These are phyloP conservation scores for Heterotilapia buettikoferi DNA, from an alignment of 2,113 vertebrate species.

Conservation along the genomic window DNA sequence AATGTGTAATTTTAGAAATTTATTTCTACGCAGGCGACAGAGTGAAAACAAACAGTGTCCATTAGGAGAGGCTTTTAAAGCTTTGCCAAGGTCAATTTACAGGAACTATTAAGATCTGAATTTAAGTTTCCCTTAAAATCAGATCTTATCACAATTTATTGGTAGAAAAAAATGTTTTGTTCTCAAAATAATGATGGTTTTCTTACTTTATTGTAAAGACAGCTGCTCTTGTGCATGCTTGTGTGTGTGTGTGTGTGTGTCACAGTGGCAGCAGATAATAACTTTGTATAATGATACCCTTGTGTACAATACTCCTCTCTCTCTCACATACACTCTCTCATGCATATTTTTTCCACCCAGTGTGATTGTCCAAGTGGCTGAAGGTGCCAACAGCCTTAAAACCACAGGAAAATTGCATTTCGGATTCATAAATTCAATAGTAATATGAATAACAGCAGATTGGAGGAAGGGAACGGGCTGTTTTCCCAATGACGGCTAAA, in stretches of 20 bases:
- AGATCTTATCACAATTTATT: background rate
- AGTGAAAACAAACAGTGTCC: conserved; percentile 11
- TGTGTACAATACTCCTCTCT: conserved; percentile 34
- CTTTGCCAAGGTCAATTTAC: background rate
- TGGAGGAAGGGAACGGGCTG: conserved; percentile 23
- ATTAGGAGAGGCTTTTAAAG: conserved; percentile 1
- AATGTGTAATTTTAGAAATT: conserved; percentile 28
- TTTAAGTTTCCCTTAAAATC: conserved; percentile 7
- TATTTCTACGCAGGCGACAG: background rate
- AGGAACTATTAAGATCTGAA: conserved; percentile 1
- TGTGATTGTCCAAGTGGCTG: conserved; percentile 44
- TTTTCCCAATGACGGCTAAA: conserved; percentile 37
- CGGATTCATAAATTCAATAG: conserved; percentile 63
- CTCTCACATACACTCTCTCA: conserved; percentile 10
- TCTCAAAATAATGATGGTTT: conserved; percentile 18
- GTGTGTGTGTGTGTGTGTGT: background rate
- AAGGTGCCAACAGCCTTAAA: conserved; percentile 64
- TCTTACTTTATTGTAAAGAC: conserved; percentile 51
- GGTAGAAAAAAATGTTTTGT: conserved; percentile 11
- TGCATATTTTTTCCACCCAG: conserved; percentile 45
- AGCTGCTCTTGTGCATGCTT: conserved; percentile 29
- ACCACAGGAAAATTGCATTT: conserved; percentile 65
- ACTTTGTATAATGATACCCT: conserved; percentile 45
- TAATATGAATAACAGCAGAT: conserved; percentile 62
- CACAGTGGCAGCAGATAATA: conserved; percentile 44